These are phyloP conservation scores for Porites lobata DNA, from an alignment of 92 coral and sea anemone species.

Conservation along the genomic window DNA sequence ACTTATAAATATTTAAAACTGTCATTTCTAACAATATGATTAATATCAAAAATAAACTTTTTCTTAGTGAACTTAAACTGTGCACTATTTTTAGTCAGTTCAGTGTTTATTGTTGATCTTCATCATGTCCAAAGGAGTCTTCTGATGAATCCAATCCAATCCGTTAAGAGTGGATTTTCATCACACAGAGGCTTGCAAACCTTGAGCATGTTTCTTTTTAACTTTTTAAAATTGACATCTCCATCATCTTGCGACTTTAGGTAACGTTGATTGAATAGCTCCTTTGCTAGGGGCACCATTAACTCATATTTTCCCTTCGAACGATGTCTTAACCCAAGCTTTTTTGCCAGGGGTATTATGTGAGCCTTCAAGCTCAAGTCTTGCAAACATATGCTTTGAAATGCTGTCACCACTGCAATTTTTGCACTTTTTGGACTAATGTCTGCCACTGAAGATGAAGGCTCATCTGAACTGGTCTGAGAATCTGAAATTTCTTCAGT, in stretches of 20 bases:
- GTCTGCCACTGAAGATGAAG: conserved; percentile 41
- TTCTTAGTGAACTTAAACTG: background rate
- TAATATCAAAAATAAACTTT: too few relatives aligned
- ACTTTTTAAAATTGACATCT: conserved; percentile 16
- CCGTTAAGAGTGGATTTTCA: background rate
- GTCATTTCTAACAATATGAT: too few relatives aligned
- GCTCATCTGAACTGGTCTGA: conserved; percentile 20
- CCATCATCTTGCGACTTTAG: conserved; percentile 19
- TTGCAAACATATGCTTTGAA: conserved; percentile 12
- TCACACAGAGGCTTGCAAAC: conserved; percentile 1
- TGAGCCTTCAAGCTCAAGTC: conserved; percentile 32
- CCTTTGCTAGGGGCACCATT: conserved; percentile 45
- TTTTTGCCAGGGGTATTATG: conserved; percentile 38
- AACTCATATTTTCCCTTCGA: conserved; percentile 47
- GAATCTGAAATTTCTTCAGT: background rate
- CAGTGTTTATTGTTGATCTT: background rate
- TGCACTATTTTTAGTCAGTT: background rate
- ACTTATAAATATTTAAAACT: too few relatives aligned
- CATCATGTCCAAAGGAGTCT: conserved; percentile 2
- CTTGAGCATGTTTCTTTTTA: conserved; percentile 7
- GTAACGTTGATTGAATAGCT: conserved; percentile 22
- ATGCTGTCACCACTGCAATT: conserved; percentile 24
- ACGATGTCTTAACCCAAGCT: conserved; percentile 23
- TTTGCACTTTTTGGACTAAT: conserved; percentile 41
- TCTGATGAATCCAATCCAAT: conserved; percentile 21